Percentiles rank a stretch among this genome's conserved stretches.
phyloP scores from a whole-genome alignment of 2,888 invertebrate species.

The Erebia aethiops region DNA sequence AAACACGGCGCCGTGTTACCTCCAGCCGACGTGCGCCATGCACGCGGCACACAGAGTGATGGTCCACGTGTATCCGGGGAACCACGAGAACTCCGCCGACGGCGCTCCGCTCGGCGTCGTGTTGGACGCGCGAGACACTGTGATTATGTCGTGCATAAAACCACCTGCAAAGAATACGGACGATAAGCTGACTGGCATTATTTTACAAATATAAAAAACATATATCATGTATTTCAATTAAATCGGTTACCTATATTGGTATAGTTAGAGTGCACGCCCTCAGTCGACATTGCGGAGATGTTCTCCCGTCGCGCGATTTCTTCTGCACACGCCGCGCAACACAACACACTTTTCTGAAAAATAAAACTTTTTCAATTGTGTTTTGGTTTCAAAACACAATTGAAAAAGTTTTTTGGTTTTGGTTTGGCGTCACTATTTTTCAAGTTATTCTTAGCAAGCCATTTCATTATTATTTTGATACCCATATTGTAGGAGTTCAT shows the following conservation, averaged over 20 bases:
- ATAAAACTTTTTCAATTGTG: no score
- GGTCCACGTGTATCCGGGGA: constrained; percentile 78
- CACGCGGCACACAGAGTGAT: constrained; percentile 45
- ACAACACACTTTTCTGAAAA: constrained; percentile 57
- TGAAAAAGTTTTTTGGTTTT: no score
- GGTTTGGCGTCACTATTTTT: no score
- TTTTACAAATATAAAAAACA: neutral
- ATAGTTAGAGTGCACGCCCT: constrained; percentile 72
- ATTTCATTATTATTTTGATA: no score
- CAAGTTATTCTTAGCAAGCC: no score
- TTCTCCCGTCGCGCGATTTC: constrained; percentile 62
- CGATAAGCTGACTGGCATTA: neutral
- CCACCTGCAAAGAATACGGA: constrained; percentile 56
- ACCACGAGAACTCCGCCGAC: constrained; percentile 73
- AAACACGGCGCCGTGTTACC: neutral
- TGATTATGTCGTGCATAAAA: constrained; percentile 75
- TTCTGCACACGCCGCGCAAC: constrained; percentile 59
- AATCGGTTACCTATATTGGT: constrained; percentile 54
- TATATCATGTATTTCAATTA: neutral
- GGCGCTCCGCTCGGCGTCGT: constrained; percentile 54
- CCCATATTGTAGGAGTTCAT: no score
- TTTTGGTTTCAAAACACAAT: no score
- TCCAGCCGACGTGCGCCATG: constrained; percentile 45
- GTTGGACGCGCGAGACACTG: constrained; percentile 57
- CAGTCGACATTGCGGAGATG: constrained; percentile 73